Percentiles rank a stretch among this genome's conserved stretches.
Evolutionary conservation across 2,113 vertebrate genomes (phyloP).

Genomic region (Polyodon spathula): DNA sequence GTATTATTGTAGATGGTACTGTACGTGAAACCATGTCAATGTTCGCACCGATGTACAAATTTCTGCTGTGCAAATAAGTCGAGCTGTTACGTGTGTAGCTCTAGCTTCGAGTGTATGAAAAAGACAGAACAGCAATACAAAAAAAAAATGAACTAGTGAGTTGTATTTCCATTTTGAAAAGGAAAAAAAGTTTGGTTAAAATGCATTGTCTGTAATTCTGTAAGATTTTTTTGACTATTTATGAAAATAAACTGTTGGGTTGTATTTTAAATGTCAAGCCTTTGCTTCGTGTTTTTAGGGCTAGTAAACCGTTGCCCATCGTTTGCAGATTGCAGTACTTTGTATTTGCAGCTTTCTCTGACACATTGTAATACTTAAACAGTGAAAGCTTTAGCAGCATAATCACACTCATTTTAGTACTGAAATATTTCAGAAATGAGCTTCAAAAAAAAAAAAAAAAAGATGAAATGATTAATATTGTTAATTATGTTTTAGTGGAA

Average conservation of each 20-base stretch:
- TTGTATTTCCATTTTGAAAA: slow-evolving; percentile 10
- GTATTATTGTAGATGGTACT: slow-evolving; percentile 19
- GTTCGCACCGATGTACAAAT: slow-evolving; percentile 13
- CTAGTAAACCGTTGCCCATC: not conserved
- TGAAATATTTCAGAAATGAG: too few species aligned
- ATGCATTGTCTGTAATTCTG: slow-evolving; percentile 7
- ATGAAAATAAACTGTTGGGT: slow-evolving; percentile 19
- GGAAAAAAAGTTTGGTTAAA: slow-evolving; percentile 8
- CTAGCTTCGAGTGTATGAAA: slow-evolving; percentile 8
- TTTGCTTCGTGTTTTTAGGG: not conserved
- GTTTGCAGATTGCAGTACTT: too few species aligned
- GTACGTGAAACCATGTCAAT: slow-evolving; percentile 15
- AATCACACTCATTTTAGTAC: not conserved
- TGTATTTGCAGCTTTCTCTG: too few species aligned
- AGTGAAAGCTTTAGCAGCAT: not conserved
- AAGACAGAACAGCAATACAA: not conserved
- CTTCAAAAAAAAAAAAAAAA: not conserved
- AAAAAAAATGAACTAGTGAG: not conserved
- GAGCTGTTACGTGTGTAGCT: slow-evolving; percentile 4
- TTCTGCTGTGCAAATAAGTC: slow-evolving; percentile 12
- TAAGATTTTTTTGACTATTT: slow-evolving; percentile 19
- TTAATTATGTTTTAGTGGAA: not conserved
- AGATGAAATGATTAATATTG: not conserved
- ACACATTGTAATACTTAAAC: too few species aligned
- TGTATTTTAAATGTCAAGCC: slow-evolving; percentile 2